Evolutionary conservation across 2,888 invertebrate species (phyloP), one percentile per base, ranked within the genome.

Genomic region (Polydrusus pterygomalis): DNA sequence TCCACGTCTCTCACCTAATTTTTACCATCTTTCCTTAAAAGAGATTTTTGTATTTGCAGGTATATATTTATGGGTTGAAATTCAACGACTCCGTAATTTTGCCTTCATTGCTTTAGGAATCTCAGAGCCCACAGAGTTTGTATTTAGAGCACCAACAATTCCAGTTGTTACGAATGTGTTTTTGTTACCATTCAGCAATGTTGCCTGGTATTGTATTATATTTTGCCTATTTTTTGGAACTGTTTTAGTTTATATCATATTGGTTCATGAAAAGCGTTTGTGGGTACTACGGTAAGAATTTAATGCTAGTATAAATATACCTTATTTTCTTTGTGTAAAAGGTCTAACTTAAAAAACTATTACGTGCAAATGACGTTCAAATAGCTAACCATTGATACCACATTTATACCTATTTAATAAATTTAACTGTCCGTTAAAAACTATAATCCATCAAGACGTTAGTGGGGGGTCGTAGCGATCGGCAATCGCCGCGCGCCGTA

Each of bases 101-200:
- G 18, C 38, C 17, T 70, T 47, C 62, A 38, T 71, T n/a, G 40
- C 30, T 40, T 49, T 38, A 20, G 34, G 38, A 13, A 40, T 60
- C 2, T 38, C 60, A 18, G 54, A 54, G 13, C 25, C 13, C 7
- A 34, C 40, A n/a, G 34, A 25, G 5, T 64, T 63, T 30, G 20
- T 71, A 13, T 71, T 63, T 17, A 63, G 25, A 43, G 71, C 71
- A n/a, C 71, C 71, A 0, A 18, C 71, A 15, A 51, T 71, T 6
- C 49, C 71, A n/a, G 18, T 54, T 11, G 10, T 71, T 10, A 38
- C 25, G 25, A 71, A 71, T 17, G 25, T 71, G 9, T 71, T 63
- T 43, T 18, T 71, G 5, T 10, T 71, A 30, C 63, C 71, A 9
- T 64, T 71, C 54, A 25, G 20, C 10, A 15, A 0, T 6, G 10